Conservation (phyloP, 2,888 invertebrate genomes). For the Nephrotoma flavescens region DNA sequence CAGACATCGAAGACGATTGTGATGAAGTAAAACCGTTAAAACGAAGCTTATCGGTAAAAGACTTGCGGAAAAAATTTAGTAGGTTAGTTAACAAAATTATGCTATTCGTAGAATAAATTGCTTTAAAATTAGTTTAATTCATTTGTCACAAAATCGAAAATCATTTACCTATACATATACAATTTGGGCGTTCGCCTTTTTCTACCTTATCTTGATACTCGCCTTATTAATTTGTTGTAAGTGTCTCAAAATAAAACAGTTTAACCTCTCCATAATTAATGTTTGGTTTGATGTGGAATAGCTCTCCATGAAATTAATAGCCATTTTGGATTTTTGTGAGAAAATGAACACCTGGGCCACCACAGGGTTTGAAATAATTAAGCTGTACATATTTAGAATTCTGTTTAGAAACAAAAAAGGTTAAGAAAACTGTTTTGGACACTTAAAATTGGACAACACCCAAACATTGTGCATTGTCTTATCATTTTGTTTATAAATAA, state of each 20-base stretch:
- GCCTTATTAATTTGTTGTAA: not conserved
- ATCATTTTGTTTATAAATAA: not conserved
- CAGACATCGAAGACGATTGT: not conserved
- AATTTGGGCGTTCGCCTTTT: not conserved
- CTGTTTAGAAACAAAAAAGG: not conserved
- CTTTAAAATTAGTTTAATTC: not conserved
- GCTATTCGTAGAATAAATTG: not conserved
- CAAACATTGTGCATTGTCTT: not conserved
- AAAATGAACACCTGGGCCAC: no score
- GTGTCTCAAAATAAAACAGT: not conserved
- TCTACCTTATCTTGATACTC: not conserved
- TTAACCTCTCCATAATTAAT: not conserved
- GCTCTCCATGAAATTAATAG: no score
- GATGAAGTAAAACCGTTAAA: not conserved
- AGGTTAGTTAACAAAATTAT: not conserved
- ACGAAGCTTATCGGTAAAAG: not conserved
- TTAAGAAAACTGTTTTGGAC: not conserved
- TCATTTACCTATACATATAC: not conserved
- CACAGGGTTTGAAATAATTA: no score
- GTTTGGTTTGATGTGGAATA: no score
- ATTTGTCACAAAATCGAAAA: not conserved
- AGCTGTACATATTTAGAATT: no score
- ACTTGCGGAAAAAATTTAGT: not conserved
- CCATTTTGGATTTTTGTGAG: no score
- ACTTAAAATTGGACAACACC: not conserved